A percentile compares a stretch with the other conserved stretches of the same genome.
phyloP scores from a whole-genome alignment of 2,888 invertebrate genomes.

The Oegoconia quadripuncta region DNA sequence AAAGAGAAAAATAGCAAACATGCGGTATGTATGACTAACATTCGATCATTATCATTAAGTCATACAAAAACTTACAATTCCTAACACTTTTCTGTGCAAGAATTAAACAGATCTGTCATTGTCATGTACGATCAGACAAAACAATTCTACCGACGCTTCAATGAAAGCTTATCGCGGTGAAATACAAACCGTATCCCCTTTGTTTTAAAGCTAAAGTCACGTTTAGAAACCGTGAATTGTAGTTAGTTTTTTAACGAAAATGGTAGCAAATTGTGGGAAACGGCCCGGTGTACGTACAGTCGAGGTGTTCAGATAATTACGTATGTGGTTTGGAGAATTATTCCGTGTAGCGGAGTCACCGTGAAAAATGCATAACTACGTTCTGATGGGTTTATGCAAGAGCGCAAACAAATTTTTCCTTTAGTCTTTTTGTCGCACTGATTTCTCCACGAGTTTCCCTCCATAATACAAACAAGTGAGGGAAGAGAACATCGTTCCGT shows the following conservation, averaged over 20 bases:
- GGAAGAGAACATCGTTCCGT: no score
- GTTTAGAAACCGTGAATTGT: not conserved
- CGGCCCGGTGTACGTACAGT: constrained; percentile 27
- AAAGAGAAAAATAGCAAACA: no score
- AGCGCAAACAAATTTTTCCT: constrained; percentile 1
- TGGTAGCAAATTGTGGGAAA: constrained; percentile 61
- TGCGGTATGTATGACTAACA: no score
- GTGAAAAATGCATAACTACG: constrained; percentile 63
- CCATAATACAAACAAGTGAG: no score
- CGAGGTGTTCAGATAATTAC: constrained; percentile 53
- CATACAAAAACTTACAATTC: constrained; percentile 7
- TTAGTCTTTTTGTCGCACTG: constrained; percentile 8
- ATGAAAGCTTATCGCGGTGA: not conserved
- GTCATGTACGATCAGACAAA: constrained; percentile 38
- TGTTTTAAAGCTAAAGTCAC: constrained; percentile 14
- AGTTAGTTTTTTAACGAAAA: constrained; percentile 29
- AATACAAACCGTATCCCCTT: constrained; percentile 24
- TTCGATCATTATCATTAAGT: no score
- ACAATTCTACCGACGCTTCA: not conserved
- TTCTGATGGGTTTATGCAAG: constrained; percentile 29
- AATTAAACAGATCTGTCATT: constrained; percentile 55
- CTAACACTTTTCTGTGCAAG: constrained; percentile 20
- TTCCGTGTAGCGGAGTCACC: constrained; percentile 47
- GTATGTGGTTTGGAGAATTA: constrained; percentile 55
- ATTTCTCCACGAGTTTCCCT: no score